A percentile compares a stretch with the other conserved stretches of the same genome.
Conservation (phyloP, 2,113 vertebrate species). For the Bombycilla garrulus region DNA sequence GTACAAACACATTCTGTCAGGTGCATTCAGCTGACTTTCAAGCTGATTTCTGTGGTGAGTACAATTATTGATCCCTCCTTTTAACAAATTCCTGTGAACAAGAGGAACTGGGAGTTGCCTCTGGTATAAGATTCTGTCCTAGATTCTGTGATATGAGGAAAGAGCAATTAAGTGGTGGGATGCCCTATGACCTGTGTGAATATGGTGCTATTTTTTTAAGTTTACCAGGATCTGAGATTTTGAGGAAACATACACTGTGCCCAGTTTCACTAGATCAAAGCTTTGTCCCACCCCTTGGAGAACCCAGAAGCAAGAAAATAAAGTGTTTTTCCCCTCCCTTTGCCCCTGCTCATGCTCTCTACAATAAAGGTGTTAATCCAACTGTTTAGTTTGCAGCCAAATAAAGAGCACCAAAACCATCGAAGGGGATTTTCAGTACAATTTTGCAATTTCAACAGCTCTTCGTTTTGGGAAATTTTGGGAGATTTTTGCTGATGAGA, state of each 20-base stretch:
- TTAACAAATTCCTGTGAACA: neutral
- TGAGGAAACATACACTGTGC: neutral
- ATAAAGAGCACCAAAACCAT: neutral
- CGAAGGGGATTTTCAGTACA: neutral
- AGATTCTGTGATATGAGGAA: neutral
- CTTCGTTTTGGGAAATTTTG: neutral
- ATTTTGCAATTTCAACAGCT: neutral
- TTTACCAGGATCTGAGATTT: neutral
- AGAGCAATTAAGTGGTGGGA: neutral
- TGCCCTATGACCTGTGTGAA: neutral
- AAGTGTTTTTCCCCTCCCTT: neutral
- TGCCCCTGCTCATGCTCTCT: neutral
- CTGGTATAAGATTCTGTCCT: neutral
- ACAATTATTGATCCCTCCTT: neutral
- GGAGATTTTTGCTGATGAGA: neutral
- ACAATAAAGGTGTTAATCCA: neutral
- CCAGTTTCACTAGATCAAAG: neutral
- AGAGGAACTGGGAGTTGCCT: neutral
- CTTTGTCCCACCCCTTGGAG: neutral
- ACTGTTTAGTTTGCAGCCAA: neutral
- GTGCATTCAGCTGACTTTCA: neutral
- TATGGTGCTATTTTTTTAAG: neutral
- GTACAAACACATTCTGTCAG: neutral
- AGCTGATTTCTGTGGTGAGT: neutral
- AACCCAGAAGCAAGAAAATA: neutral